Percentiles rank a stretch among this genome's conserved stretches.
Conservation (phyloP, 2,797 vertebrate genomes). For the Myotis findleyi region DNA sequence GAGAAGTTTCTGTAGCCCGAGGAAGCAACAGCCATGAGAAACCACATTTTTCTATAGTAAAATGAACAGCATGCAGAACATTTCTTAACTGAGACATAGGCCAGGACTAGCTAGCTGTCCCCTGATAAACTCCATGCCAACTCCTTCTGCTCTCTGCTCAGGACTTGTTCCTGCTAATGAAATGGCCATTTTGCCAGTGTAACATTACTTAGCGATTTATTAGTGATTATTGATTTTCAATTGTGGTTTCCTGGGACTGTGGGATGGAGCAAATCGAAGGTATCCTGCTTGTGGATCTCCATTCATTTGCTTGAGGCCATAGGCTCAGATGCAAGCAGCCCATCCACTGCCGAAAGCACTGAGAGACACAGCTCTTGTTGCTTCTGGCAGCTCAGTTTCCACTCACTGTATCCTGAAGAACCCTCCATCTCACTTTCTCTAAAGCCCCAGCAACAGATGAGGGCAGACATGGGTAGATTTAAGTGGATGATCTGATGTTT, state of each 20-base stretch:
- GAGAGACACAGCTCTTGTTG: background rate
- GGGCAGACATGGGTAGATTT: background rate
- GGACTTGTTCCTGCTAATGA: slow-evolving; percentile 75
- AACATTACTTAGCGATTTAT: slow-evolving; percentile 84
- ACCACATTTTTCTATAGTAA: slow-evolving; percentile 62
- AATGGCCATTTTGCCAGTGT: slow-evolving; percentile 79
- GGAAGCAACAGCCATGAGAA: slow-evolving; percentile 72
- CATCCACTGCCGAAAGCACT: slow-evolving; percentile 56
- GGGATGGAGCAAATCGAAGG: slow-evolving; percentile 69
- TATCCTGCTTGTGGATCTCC: slow-evolving; percentile 75
- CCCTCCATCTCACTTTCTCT: background rate
- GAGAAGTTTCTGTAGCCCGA: slow-evolving; percentile 68
- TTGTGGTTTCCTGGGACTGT: slow-evolving; percentile 85
- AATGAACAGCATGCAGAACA: slow-evolving; percentile 69
- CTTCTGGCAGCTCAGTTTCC: slow-evolving; percentile 40
- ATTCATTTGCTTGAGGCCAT: slow-evolving; percentile 75
- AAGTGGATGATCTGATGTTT: background rate
- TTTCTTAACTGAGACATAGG: slow-evolving; percentile 71
- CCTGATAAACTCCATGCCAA: slow-evolving; percentile 78
- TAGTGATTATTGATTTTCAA: slow-evolving; percentile 85
- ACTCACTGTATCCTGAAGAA: background rate
- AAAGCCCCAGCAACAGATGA: background rate
- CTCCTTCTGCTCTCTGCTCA: background rate
- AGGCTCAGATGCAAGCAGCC: slow-evolving; percentile 58
- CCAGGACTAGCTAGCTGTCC: slow-evolving; percentile 55